A percentile compares a stretch with the other conserved stretches of the same genome.
Evolutionary conservation across 1,140 invertebrate species (phyloP).

Genomic region (Cotesia glomerata): DNA sequence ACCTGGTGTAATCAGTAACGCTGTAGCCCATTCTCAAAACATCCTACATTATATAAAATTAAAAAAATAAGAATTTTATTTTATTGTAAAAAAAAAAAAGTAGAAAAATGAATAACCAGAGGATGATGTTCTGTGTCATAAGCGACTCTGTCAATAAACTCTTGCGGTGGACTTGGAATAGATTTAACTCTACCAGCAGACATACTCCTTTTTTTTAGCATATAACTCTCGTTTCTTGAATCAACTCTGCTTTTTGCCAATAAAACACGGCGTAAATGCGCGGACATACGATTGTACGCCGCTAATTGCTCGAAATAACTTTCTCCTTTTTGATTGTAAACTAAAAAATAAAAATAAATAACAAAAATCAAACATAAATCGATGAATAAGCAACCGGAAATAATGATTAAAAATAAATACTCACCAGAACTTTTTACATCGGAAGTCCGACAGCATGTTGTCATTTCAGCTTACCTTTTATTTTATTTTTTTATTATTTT

Average conservation of each 20-base stretch:
- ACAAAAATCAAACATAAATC: neutral
- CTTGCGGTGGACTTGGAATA: slow-evolving; percentile 36
- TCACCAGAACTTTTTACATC: slow-evolving; percentile 55
- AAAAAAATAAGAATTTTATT: too few species aligned
- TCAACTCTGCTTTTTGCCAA: slow-evolving; percentile 55
- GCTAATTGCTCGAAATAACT: slow-evolving; percentile 52
- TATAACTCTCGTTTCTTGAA: slow-evolving; percentile 49
- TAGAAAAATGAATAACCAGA: slow-evolving; percentile 35
- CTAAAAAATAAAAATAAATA: slow-evolving; percentile 30
- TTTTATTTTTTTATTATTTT: neutral
- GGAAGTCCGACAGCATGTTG: slow-evolving; percentile 42
- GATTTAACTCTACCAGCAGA: slow-evolving; percentile 31
- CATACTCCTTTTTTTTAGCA: slow-evolving; percentile 36
- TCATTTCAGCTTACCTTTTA: slow-evolving; percentile 40
- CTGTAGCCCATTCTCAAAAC: slow-evolving; percentile 23
- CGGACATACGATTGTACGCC: slow-evolving; percentile 55
- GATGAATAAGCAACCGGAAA: neutral
- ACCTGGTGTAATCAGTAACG: neutral
- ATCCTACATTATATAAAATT: slow-evolving; percentile 19
- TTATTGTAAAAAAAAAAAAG: too few species aligned
- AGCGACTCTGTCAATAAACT: slow-evolving; percentile 53
- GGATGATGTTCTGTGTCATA: slow-evolving; percentile 56
- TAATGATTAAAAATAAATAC: slow-evolving; percentile 14
- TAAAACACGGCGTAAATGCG: slow-evolving; percentile 52
- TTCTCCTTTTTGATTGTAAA: slow-evolving; percentile 55